Evolutionary conservation across 2,888 invertebrate genomes (phyloP), one percentile per base, ranked within the genome.

Genomic region (Scaptomyza caliginosa): DNA sequence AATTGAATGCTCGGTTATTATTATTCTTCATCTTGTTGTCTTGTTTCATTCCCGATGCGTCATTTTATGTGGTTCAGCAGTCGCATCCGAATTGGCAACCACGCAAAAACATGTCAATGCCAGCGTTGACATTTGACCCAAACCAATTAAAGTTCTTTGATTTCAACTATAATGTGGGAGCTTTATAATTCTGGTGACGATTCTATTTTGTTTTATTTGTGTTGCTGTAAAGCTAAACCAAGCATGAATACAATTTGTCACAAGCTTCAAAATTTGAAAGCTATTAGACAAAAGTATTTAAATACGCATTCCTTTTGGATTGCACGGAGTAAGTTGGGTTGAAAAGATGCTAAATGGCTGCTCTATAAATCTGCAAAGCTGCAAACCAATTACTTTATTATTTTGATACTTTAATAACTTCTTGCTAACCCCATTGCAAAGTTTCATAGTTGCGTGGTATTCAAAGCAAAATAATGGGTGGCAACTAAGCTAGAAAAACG

Each of bases 71-170:
- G 36, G 17, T 16, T 63, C 36, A 17, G 34, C 28, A 32, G 24
- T n/a, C 26, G 32, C 46, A 56, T 48, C 50, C n/a, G 46, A 79
- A 86, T 84, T 84, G 77, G 30, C 75, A 34, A 62, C 73, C 67
- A 73, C 71, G 75, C 85, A 70, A 62, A 60, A 62, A 60, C 46
- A 60, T 63, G 45, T 72, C 60, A 65, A 62, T 58, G 60, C 19
- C 59, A 23, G 24, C 8, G 26, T 16, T 73, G 80, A 73, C 83
- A 38, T 73, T 60, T 81, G 67, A 81, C 66, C 79, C 51, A 2
- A 17, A 34, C 26, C 42, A 85, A 84, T 85, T 80, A 34, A 16
- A 63, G 45, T 19, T 8, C n/a, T 43, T 24, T 46, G 71, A 62
- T 42, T 75, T 58, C 4, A 3, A 21, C 38, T 36, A 32, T 24